Evolutionary conservation across 1,140 invertebrate species (phyloP), one percentile per base, ranked within the genome.

Genomic region (Goniozus legneri): DNA sequence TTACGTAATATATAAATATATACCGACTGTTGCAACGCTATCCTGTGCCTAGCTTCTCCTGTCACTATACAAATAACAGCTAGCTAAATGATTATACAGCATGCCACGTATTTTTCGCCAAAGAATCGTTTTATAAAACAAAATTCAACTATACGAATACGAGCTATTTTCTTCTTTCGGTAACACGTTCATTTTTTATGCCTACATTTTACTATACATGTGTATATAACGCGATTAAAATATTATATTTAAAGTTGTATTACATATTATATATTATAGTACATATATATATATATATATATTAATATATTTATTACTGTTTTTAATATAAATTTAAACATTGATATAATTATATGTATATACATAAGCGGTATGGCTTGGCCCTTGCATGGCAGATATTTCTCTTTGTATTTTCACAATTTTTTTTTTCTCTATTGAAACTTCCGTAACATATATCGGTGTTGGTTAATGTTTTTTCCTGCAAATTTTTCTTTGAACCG

Each of bases 21-120:
- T n/a, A n/a, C n/a, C 45, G 41, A 70, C 63, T 71, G 59, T 67
- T 59, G 67, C 64, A 69, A 69, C 59, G 65, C 71, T 75, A 65
- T 71, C 68, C 71, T 74, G 62, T 73, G 71, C 71, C 71, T 73
- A 75, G 71, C 73, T 76, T 76, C 73, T 76, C 73, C 73, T 76
- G 73, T 76, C 73, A 76, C 73, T 75, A 76, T 74, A 61, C 69
- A 58, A 51, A 73, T 76, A 75, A 74, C 70, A 74, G 71, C 71
- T 75, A 74, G 71, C 69, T 71, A 65, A 67, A 68, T 65, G 62
- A 69, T 72, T 62, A 73, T 70, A 69, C 66, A 62, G 70, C 71
- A 75, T 75, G 72, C 59, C 46, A 57, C 59, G 4, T 27, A 27
- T 27, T 27, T 27, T 27, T 27, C 10, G 10, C 10, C 4, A 27